Percentiles rank a stretch among this genome's conserved stretches.
phyloP scores from a whole-genome alignment of 2,113 vertebrate genomes.

The Dolichallabes microphthalmus region DNA sequence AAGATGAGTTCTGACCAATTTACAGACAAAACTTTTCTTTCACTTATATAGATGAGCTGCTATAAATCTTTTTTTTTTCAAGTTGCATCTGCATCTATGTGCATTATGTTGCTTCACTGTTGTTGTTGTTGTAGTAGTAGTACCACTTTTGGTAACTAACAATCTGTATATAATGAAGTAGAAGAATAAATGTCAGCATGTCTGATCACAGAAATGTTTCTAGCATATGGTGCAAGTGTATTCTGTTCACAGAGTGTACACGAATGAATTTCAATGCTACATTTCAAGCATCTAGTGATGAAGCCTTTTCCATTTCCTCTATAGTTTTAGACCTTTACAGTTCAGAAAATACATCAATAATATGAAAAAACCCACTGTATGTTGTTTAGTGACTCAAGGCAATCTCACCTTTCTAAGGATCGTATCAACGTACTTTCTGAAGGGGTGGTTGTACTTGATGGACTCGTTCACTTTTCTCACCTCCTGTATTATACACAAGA shows the following conservation, averaged over 20 bases:
- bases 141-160: too few species aligned
- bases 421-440: constrained; percentile 92
- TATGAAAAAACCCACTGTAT: not conserved
- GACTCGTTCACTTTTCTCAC: constrained; percentile 92
- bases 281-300: not conserved
- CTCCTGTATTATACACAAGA: constrained; percentile 70
- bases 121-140: too few species aligned
- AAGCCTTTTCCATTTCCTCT: not conserved
- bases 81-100: too few species aligned
- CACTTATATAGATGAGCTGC: too few species aligned
- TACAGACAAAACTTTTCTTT: too few species aligned
- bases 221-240: not conserved
- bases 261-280: not conserved
- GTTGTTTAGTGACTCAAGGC: not conserved
- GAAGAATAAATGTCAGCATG: not conserved
- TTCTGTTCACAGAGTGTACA: not conserved
- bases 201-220: not conserved
- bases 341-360: not conserved
- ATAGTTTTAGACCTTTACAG: not conserved
- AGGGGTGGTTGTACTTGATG: constrained; percentile 95
- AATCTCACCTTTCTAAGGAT: constrained; percentile 88
- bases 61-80: too few species aligned
- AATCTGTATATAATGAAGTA: too few species aligned
- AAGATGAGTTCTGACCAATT: too few species aligned
- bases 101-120: too few species aligned